These are phyloP conservation scores for Drosophila cracens DNA, from an alignment of 2,888 invertebrate species.

Conservation along the genomic window DNA sequence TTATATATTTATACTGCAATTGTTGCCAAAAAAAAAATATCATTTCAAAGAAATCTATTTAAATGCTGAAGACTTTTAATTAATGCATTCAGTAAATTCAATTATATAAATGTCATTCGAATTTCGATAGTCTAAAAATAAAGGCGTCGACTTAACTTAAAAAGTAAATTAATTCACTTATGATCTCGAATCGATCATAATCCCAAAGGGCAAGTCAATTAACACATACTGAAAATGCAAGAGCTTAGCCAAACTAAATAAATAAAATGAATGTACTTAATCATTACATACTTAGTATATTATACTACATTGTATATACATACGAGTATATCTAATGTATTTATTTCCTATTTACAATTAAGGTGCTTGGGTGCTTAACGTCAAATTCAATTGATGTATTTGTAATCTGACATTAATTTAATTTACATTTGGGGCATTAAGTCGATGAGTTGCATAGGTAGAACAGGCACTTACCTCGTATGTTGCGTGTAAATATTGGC, in stretches of 20 bases:
- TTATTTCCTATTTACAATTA: conserved; percentile 49
- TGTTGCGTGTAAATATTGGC: conserved; percentile 85
- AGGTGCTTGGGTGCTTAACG: conserved; percentile 17
- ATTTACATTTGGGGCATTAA: conserved; percentile 47
- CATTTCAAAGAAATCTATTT: conserved; percentile 66
- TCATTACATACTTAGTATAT: conserved; percentile 3
- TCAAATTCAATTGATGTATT: conserved; percentile 47
- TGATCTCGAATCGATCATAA: conserved; percentile 56
- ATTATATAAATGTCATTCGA: conserved; percentile 71
- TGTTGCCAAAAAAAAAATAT: conserved; percentile 81
- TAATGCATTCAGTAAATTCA: conserved; percentile 58
- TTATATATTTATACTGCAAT: conserved; percentile 28
- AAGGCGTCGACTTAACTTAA: conserved; percentile 43
- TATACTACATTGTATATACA: conserved; percentile 7
- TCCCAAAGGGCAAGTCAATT: conserved; percentile 34
- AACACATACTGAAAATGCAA: conserved; percentile 5
- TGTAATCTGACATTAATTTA: conserved; percentile 58
- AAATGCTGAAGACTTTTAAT: conserved; percentile 60
- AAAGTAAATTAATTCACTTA: conserved; percentile 37
- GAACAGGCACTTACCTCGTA: conserved; percentile 83
- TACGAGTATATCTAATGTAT: not conserved
- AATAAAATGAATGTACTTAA: not conserved
- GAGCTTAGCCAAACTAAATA: conserved; percentile 7
- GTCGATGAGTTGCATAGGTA: conserved; percentile 53
- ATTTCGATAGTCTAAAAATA: conserved; percentile 52